Conservation (phyloP, 1,140 invertebrate species). For the Venturia canescens region DNA sequence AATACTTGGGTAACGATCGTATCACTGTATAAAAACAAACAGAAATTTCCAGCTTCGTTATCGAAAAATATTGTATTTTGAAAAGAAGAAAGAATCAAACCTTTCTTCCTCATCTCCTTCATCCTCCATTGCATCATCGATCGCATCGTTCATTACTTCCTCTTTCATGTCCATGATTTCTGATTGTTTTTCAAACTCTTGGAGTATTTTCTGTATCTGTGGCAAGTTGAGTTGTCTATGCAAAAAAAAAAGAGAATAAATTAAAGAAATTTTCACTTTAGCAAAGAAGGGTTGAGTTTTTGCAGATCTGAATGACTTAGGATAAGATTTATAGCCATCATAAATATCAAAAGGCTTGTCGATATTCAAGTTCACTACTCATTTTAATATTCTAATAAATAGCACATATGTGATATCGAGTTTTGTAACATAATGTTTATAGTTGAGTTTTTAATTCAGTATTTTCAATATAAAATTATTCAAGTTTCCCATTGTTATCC, state of each 20-base stretch:
- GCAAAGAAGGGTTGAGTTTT: too few relatives aligned
- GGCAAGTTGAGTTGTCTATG: conserved; percentile 95
- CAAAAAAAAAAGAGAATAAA: conserved; percentile 42
- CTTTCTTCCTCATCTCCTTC: conserved; percentile 99
- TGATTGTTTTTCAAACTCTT: conserved; percentile 99
- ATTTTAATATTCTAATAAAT: too few relatives aligned
- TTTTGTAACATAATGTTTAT: too few relatives aligned
- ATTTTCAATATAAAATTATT: too few relatives aligned
- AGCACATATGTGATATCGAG: too few relatives aligned
- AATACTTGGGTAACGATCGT: conserved; percentile 95
- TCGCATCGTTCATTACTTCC: conserved; percentile 99
- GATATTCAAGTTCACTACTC: too few relatives aligned
- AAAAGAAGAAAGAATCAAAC: conserved; percentile 72
- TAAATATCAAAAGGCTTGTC: too few relatives aligned
- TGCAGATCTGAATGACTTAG: too few relatives aligned
- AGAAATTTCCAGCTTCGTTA: conserved; percentile 20
- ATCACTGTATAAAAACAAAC: conserved; percentile 80
- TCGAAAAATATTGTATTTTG: not conserved
- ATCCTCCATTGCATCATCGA: conserved; percentile 99
- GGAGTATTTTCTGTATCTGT: conserved; percentile 99
- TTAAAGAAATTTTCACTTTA: too few relatives aligned
- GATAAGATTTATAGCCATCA: too few relatives aligned
- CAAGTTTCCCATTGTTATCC: too few relatives aligned
- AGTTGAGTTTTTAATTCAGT: too few relatives aligned
- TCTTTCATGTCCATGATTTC: conserved; percentile 99